A percentile compares a stretch with the other conserved stretches of the same genome.
Conservation (phyloP, 2,797 vertebrate genomes). For the Psittacula echo region DNA sequence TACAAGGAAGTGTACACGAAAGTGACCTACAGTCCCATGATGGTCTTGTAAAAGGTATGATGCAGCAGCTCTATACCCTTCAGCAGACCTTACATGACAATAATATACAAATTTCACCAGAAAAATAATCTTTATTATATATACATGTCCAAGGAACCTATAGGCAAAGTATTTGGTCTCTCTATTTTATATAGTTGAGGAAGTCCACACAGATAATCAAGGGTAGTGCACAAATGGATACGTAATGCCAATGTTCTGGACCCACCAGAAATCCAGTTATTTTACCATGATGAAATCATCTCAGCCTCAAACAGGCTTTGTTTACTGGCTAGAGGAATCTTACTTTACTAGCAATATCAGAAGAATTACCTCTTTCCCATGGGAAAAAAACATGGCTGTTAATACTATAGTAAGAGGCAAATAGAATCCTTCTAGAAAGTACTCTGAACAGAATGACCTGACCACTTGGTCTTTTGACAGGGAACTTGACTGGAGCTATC, state of each 20-base stretch:
- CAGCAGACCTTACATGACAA: background rate
- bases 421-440: background rate
- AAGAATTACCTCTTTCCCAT: background rate
- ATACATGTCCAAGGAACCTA: background rate
- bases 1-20: rapidly evolving
- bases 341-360: background rate
- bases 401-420: background rate
- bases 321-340: background rate
- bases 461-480: background rate
- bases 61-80: background rate
- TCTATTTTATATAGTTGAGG: background rate
- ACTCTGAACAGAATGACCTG: background rate
- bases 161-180: constrained; percentile 31
- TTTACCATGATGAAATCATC: background rate
- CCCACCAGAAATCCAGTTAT: constrained; percentile 8
- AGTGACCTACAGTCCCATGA: background rate
- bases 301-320: background rate
- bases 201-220: background rate
- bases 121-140: constrained; percentile 76
- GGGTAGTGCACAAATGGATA: background rate
- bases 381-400: background rate
- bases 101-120: background rate
- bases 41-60: background rate
- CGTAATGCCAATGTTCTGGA: background rate
- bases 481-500: rapidly evolving